Percentiles rank a stretch among this genome's conserved stretches.
phyloP scores from a whole-genome alignment of 2,113 vertebrate genomes.

The Gavialis gangeticus region DNA sequence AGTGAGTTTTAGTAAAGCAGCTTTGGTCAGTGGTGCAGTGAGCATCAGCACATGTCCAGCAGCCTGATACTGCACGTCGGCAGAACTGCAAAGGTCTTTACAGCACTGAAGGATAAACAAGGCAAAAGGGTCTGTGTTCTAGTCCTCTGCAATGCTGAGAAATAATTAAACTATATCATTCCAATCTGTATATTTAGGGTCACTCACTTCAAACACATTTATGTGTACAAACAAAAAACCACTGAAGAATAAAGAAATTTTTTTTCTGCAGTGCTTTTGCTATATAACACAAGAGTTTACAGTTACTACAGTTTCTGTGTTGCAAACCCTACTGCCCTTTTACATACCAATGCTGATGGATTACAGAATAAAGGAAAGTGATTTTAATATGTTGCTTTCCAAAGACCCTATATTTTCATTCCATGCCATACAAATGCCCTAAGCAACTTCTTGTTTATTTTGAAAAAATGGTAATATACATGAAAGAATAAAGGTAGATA shows the following conservation, averaged over 20 bases:
- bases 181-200: constrained; percentile 34
- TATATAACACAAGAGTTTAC: constrained; percentile 66
- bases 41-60: constrained; percentile 91
- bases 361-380: constrained; percentile 18
- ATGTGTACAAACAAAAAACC: neutral
- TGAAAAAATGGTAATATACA: constrained; percentile 40
- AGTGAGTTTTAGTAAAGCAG: constrained; percentile 90
- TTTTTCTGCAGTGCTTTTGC: constrained; percentile 66
- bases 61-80: constrained; percentile 68
- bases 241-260: constrained; percentile 46
- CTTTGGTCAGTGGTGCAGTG: constrained; percentile 90
- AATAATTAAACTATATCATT: constrained; percentile 28
- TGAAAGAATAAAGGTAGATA: constrained; percentile 60
- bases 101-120: constrained; percentile 25
- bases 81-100: neutral
- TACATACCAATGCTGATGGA: constrained; percentile 20
- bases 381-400: constrained; percentile 45
- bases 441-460: constrained; percentile 10
- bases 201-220: constrained; percentile 39
- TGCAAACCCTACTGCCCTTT: constrained; percentile 33
- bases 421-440: neutral
- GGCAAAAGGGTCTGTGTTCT: neutral
- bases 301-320: constrained; percentile 11
- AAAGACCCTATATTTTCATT: constrained; percentile 34
- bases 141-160: neutral